These are phyloP conservation scores for Hippocampus zosterae DNA, from an alignment of 2,113 vertebrate species.

Conservation along the genomic window DNA sequence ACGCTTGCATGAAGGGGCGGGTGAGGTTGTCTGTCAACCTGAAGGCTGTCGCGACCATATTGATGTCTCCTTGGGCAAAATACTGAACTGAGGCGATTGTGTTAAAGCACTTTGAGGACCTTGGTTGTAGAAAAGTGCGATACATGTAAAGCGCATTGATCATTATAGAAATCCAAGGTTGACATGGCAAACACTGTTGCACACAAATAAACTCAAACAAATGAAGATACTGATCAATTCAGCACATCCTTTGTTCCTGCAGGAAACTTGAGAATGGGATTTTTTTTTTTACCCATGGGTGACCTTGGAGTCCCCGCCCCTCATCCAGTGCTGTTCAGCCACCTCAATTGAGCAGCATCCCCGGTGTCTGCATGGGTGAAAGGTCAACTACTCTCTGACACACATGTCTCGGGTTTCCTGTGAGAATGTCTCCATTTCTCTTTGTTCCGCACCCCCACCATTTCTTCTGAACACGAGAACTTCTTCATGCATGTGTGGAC, in stretches of 20 bases:
- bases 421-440: conserved; percentile 22
- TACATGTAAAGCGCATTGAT: too few relatives aligned
- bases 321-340: neutral
- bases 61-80: neutral
- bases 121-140: neutral
- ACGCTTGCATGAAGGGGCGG: neutral
- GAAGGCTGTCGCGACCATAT: neutral
- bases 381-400: conserved; percentile 41
- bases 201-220: neutral
- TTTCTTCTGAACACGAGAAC: conserved; percentile 16
- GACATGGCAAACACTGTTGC: neutral
- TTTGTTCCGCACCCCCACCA: conserved; percentile 36
- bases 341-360: conserved; percentile 10
- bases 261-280: conserved; percentile 2
- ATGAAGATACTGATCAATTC: neutral
- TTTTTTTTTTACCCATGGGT: conserved; percentile 16
- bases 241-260: neutral
- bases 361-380: conserved; percentile 34
- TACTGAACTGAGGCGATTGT: neutral
- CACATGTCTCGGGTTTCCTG: conserved; percentile 43
- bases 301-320: conserved; percentile 24
- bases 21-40: neutral
- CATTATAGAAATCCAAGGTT: neutral
- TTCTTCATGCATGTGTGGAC: conserved; percentile 39
- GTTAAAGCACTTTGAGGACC: neutral